Conservation (phyloP, 2,888 invertebrate genomes). For the Microplitis deprimator region DNA sequence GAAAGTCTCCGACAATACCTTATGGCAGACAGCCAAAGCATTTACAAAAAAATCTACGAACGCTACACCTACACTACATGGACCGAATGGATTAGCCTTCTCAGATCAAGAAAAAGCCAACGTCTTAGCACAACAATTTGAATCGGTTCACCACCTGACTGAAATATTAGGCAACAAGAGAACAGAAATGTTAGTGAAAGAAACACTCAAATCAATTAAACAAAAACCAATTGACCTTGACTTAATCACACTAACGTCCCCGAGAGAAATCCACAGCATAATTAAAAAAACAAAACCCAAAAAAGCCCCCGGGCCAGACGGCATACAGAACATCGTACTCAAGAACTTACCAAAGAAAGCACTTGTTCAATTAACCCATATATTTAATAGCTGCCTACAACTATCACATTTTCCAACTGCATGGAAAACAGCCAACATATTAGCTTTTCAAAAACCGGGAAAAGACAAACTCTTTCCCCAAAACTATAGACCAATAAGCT, state of each 20-base stretch:
- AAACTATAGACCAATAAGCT: no score
- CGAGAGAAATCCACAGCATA: slow-evolving; percentile 6
- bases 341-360: slow-evolving; percentile 55
- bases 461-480: no score
- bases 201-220: not conserved
- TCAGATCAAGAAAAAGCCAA: slow-evolving; percentile 42
- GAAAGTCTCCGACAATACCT: slow-evolving; percentile 33
- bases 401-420: no score
- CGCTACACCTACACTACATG: slow-evolving; percentile 35
- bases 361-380: slow-evolving; percentile 42
- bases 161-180: slow-evolving; percentile 27
- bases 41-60: slow-evolving; percentile 33
- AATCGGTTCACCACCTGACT: slow-evolving; percentile 1
- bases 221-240: not conserved
- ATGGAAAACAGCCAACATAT: no score
- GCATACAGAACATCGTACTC: slow-evolving; percentile 35
- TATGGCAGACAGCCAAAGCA: slow-evolving; percentile 41
- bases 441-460: no score
- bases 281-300: slow-evolving; percentile 1
- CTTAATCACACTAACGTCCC: slow-evolving; percentile 1
- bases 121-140: slow-evolving; percentile 38
- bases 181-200: not conserved
- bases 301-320: slow-evolving; percentile 28
- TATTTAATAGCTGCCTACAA: no score
- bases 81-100: slow-evolving; percentile 25